Base-by-base conservation (phyloP, 2,797 vertebrate species). In the Epinephelus coioides region DNA sequence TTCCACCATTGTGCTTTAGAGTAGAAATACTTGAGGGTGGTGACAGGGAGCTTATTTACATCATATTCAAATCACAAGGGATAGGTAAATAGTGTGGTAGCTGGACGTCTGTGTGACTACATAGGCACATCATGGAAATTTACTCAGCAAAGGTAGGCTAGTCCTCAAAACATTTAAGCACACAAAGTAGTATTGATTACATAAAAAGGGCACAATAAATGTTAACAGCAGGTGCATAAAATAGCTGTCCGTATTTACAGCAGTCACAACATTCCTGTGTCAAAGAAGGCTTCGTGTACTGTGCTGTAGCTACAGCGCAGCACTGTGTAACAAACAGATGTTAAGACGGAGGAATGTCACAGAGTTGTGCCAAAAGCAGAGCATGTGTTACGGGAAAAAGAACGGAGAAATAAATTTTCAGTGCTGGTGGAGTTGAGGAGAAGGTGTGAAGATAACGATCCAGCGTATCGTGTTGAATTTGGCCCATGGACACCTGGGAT, bases 121-220 rank as follows among this genome's bases (percentile, higher is more conserved):
- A 78, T 66, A 91, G 88, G 89, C 89, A 91, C 89, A 44, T 69
- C 2, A 78, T 81, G 73, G 83, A 83, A 57, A 82, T 81, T 50
- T 62, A 78, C 78, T 73, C 69, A 73, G 84, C 83, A 90, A 91
- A 91, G 83, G 86, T 62, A 77, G 86, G 82, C 90, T 83, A 93
- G 88, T 89, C 86, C 86, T 93, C 89, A 88, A 91, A 92, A 92
- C 83, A 79, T 82, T 62, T 15, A 88, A 82, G 69, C 87, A 88
- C 86, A 85, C 87, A 69, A 56, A 55, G 67, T 75, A 51, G 73
- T 65, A 73, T 51, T 51, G 73, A 67, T 79, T 4, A 77, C 63
- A 68, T 57, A 43, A 38, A 57, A 83, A 30, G 51, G n/a, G 59
- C 64, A 64, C 23, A 7, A 83, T 83, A 82, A 87, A 89, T 60